Evolutionary conservation across 2,113 vertebrate genomes (phyloP).

Genomic region (Mesocricetus auratus): DNA sequence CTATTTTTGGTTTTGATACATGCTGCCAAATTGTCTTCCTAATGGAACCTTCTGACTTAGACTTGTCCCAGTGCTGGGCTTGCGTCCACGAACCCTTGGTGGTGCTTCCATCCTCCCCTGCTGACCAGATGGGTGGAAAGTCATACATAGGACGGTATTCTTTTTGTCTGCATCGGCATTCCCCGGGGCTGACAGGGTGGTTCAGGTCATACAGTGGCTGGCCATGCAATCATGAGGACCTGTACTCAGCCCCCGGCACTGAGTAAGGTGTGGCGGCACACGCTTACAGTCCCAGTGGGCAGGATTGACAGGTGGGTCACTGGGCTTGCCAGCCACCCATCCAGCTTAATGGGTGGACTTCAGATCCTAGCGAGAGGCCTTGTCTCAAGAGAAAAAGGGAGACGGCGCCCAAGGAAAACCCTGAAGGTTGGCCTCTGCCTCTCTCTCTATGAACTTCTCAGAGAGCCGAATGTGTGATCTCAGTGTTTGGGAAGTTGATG

Average conservation of each 20-base stretch:
- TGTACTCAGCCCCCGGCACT: too few species aligned
- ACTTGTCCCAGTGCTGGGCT: background rate
- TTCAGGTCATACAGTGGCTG: background rate
- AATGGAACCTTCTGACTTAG: conserved; percentile 49
- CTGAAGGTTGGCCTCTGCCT: background rate
- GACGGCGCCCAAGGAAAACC: background rate
- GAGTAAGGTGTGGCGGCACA: background rate
- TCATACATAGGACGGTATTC: background rate
- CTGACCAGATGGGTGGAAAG: background rate
- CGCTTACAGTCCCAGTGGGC: background rate
- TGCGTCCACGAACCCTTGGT: background rate
- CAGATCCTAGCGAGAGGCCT: background rate
- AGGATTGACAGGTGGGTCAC: background rate
- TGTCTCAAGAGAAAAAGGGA: background rate
- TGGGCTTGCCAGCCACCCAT: background rate
- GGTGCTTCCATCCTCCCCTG: background rate
- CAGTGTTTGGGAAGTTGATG: background rate
- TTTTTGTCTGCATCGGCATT: background rate
- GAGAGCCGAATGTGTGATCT: background rate
- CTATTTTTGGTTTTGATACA: conserved; percentile 60
- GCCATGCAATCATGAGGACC: background rate
- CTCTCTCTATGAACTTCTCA: background rate
- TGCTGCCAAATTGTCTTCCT: conserved; percentile 64
- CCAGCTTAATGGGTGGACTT: background rate
- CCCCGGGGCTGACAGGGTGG: too few species aligned